Evolutionary conservation across 2,797 vertebrate genomes (phyloP).

Genomic region (Margarornis squamiger): DNA sequence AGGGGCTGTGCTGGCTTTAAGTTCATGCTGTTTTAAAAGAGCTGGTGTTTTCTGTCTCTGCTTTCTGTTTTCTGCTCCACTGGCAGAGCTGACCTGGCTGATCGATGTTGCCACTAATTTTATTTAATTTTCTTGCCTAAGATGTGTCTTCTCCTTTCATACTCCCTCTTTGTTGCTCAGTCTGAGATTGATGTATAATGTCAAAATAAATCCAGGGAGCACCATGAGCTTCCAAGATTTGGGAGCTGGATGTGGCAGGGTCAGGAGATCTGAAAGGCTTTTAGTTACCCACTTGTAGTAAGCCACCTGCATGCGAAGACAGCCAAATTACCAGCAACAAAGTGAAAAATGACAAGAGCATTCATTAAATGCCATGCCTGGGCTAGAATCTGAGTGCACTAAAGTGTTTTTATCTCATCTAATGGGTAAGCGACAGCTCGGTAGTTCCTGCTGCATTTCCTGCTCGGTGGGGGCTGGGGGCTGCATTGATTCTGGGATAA

Average conservation of each 20-base stretch:
- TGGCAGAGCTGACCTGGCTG: not conserved
- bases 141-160: not conserved
- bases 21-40: not conserved
- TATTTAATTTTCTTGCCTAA: conserved; percentile 36
- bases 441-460: conserved; percentile 63
- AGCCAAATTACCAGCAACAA: conserved; percentile 67
- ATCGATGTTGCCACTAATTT: conserved; percentile 28
- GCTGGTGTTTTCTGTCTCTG: not conserved
- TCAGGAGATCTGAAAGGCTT: conserved; percentile 62
- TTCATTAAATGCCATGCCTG: conserved; percentile 62
- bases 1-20: not conserved
- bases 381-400: conserved; percentile 38
- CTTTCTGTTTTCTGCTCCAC: not conserved
- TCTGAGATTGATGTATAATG: not conserved
- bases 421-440: conserved; percentile 2
- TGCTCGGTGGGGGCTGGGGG: conserved; percentile 33
- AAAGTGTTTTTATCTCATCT: conserved; percentile 63
- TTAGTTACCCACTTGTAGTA: conserved; percentile 54
- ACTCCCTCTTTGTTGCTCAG: not conserved
- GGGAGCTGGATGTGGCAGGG: conserved; percentile 47
- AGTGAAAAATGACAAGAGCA: conserved; percentile 66
- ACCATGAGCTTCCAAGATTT: conserved; percentile 10
- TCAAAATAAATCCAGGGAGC: conserved; percentile 50
- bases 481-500: conserved; percentile 58
- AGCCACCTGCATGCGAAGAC: conserved; percentile 62